Conservation (phyloP, 1,140 invertebrate species). For the Polypedilum pembai region DNA sequence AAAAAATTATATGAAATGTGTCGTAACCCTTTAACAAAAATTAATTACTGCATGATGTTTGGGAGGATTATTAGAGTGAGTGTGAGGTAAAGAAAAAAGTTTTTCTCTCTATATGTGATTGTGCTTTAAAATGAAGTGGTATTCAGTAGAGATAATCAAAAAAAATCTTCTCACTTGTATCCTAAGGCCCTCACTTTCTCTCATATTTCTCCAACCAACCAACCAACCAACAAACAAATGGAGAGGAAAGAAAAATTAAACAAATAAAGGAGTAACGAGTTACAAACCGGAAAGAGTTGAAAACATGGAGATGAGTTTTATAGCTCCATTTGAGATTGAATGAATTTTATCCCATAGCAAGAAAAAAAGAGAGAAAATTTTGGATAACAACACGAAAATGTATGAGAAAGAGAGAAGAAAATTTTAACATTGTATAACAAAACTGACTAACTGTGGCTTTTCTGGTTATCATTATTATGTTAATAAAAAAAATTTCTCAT, state of each 20-base stretch:
- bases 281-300: not conserved
- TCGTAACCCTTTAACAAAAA: conserved; percentile 28
- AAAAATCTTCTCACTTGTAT: too few relatives aligned
- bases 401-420: not conserved
- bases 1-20: not conserved
- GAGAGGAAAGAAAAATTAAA: not conserved
- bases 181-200: too few relatives aligned
- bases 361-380: not conserved
- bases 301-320: not conserved
- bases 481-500: not conserved
- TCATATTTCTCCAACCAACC: too few relatives aligned
- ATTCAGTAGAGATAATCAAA: too few relatives aligned
- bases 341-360: not conserved
- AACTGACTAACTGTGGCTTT: conserved; percentile 21
- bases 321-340: conserved; percentile 12
- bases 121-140: too few relatives aligned
- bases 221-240: not conserved
- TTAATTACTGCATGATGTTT: conserved; percentile 19
- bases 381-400: not conserved
- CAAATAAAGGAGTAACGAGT: not conserved
- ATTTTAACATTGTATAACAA: not conserved
- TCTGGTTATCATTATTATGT: conserved; percentile 20
- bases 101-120: too few relatives aligned
- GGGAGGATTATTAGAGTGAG: not conserved
- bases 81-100: not conserved